Evolutionary conservation across 37 sponge, comb jelly and placozoan genomes (phyloP).

Genomic region (Hexactinellida sp.): DNA sequence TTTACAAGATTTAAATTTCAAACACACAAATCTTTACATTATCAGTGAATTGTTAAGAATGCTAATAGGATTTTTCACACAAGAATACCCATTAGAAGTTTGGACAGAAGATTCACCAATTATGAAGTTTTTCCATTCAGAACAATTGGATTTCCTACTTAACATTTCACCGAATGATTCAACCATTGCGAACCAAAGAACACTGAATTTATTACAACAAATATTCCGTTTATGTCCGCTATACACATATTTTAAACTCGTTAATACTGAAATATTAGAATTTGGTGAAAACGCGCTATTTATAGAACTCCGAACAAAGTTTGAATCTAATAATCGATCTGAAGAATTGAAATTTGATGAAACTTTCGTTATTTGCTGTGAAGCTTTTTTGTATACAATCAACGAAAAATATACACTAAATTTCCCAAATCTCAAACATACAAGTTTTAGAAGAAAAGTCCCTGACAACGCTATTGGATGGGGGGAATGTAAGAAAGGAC

Average conservation of each 20-base stretch:
- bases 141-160: background rate
- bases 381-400: background rate
- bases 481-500: background rate
- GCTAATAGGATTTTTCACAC: background rate
- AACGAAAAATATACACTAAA: background rate
- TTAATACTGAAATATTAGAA: background rate
- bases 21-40: background rate
- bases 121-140: background rate
- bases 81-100: background rate
- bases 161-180: background rate
- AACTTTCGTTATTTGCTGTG: background rate
- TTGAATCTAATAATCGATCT: background rate
- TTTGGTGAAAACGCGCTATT: background rate
- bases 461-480: background rate
- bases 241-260: background rate
- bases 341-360: background rate
- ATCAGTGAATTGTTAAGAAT: background rate
- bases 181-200: background rate
- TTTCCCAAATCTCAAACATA: background rate
- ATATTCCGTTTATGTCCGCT: background rate
- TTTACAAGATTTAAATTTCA: background rate
- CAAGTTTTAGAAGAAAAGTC: background rate
- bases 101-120: constrained; percentile 11
- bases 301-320: background rate
- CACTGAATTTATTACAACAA: background rate